phyloP scores from a whole-genome alignment of 2,797 vertebrate genomes.

The Acipenser oxyrinchus region DNA sequence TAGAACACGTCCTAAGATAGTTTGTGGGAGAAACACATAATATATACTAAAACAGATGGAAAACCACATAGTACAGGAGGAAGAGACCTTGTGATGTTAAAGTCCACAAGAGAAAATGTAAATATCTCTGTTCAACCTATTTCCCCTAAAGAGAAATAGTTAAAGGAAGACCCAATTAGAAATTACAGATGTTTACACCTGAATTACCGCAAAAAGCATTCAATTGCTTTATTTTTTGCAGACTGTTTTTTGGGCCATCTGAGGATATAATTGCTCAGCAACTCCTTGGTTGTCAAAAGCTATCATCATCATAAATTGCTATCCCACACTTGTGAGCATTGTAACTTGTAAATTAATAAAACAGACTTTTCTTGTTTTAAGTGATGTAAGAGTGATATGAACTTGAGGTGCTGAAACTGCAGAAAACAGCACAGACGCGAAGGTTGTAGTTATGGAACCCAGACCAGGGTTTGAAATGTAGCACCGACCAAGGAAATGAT shows the following conservation, averaged over 20 bases:
- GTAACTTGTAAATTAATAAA: conserved; percentile 21
- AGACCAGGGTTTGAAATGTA: conserved; percentile 40
- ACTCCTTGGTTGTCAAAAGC: background rate
- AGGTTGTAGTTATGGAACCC: conserved; percentile 41
- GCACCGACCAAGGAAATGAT: conserved; percentile 64
- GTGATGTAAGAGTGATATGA: conserved; percentile 19
- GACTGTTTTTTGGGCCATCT: background rate
- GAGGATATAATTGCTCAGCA: background rate
- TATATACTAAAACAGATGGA: background rate
- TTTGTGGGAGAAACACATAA: background rate
- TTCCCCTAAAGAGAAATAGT: too few species aligned
- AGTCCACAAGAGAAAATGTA: too few species aligned
- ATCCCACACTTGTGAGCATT: background rate
- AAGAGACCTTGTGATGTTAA: background rate
- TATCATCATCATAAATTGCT: background rate
- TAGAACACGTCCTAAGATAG: too few species aligned
- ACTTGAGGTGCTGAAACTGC: conserved; percentile 39
- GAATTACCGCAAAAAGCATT: background rate
- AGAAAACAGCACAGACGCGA: conserved; percentile 32
- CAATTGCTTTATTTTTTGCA: background rate
- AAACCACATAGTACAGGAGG: background rate
- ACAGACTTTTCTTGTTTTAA: conserved; percentile 24
- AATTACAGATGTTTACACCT: background rate
- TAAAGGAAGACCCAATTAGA: background rate
- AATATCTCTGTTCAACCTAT: too few species aligned